Evolutionary conservation across 2,797 vertebrate genomes (phyloP).

Genomic region (Linurgus olivaceus): DNA sequence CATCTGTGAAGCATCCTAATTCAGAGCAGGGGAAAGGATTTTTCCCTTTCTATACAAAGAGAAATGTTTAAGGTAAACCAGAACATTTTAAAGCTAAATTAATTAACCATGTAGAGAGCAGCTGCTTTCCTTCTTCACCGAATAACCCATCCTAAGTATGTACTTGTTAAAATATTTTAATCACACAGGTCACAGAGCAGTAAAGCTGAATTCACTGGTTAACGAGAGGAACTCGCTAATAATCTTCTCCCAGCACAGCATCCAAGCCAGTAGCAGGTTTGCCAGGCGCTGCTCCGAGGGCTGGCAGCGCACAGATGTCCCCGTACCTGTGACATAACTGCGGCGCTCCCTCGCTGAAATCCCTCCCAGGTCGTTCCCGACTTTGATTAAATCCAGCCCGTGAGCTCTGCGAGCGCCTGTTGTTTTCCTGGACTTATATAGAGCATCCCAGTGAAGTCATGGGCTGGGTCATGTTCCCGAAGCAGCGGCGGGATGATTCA

Average conservation of each 20-base stretch:
- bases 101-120: background rate
- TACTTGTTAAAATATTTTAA: background rate
- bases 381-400: conserved; percentile 11
- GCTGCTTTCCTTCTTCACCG: background rate
- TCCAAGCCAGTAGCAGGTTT: background rate
- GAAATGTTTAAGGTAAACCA: background rate
- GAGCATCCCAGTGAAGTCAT: conserved; percentile 49
- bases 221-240: background rate
- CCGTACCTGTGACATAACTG: conserved; percentile 79
- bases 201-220: background rate
- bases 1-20: background rate
- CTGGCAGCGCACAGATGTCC: background rate
- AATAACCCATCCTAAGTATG: background rate
- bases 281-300: background rate
- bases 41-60: background rate
- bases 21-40: background rate
- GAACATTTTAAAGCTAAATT: background rate
- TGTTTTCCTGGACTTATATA: conserved; percentile 70
- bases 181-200: background rate
- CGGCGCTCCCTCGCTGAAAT: background rate
- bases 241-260: background rate
- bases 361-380: background rate
- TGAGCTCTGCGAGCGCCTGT: background rate
- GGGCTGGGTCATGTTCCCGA: conserved; percentile 47
- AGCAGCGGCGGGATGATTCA: conserved; percentile 24